phyloP scores from a whole-genome alignment of 2,888 invertebrate species.

The Ophraella communa region DNA sequence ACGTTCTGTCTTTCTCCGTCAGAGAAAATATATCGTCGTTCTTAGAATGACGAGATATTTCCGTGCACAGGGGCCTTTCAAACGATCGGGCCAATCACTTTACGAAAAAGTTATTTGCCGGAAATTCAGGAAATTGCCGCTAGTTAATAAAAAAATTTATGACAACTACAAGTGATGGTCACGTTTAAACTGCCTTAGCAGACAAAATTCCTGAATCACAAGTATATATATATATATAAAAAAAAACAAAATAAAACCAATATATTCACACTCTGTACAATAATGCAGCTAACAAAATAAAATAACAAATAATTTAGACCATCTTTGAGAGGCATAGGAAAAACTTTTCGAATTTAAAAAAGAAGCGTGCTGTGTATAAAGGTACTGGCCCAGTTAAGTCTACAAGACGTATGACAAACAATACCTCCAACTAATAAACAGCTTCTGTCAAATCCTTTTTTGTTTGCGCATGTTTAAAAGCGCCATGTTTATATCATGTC shows the following conservation, averaged over 20 bases:
- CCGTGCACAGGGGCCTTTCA: slow-evolving; percentile 22
- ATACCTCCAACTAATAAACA: no score
- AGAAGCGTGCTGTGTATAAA: slow-evolving; percentile 9
- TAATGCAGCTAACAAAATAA: slow-evolving; percentile 5
- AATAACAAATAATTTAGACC: background rate
- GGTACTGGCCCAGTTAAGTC: slow-evolving; percentile 20
- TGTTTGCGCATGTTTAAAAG: no score
- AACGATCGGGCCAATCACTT: slow-evolving; percentile 22
- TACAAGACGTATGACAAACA: slow-evolving; percentile 16
- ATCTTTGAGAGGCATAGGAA: background rate
- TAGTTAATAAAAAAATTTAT: background rate
- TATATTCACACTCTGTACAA: slow-evolving; percentile 15
- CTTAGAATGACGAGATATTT: slow-evolving; percentile 18
- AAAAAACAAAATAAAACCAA: slow-evolving; percentile 13
- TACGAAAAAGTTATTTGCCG: slow-evolving; percentile 9
- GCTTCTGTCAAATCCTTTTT: no score
- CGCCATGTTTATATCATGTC: no score
- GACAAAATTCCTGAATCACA: slow-evolving; percentile 3
- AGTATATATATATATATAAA: no score
- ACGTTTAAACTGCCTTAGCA: background rate
- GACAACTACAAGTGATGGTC: no score
- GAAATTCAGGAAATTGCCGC: slow-evolving; percentile 2
- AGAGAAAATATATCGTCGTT: slow-evolving; percentile 13
- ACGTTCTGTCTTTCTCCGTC: slow-evolving; percentile 31
- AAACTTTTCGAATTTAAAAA: background rate